Base-by-base conservation (phyloP, 2,797 vertebrate genomes). In the Picus viridis region DNA sequence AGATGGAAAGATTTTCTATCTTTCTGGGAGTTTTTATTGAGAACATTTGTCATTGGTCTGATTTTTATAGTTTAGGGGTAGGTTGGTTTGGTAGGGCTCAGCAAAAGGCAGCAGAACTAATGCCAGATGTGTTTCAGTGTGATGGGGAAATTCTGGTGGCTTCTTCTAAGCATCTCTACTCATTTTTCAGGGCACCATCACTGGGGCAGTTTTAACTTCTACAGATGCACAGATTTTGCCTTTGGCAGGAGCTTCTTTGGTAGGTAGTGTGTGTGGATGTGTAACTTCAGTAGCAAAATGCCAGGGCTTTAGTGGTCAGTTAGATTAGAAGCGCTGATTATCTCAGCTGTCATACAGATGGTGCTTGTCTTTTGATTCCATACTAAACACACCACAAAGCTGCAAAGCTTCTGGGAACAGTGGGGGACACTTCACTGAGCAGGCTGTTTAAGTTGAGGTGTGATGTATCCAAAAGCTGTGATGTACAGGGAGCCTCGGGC, bases 91-190 rank as follows among this genome's bases (percentile, higher is more conserved):
- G 41, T 53, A 59, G 29, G 76, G 62, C 62, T 69, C 51, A 68
- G 67, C 32, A 65, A 57, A 72, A 70, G 58, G 51, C 27, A 72
- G 62, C 32, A 45, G 69, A 78, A 14, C 19, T 34, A 7, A 8
- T 14, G 29, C 14, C 41, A 34, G 7, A 0, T 0, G 0, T 17
- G 36, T 34, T 54, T 26, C 26, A 2, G 9, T 12, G 56, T 1
- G 0, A 3, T 30, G 43, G 12, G 61, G 58, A 16, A 32, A 54
- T 71, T 41, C 29, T 23, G 16, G 13, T 29, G 26, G 36, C 18
- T 58, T 36, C 20, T 76, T 41, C 54, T 0, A 2, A 71, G 63
- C 67, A 27, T 51, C 41, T 24, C 23, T 13, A 18, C 34, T 45
- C 24, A 3, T 0, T 0, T 53, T 53, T 57, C 14, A 30, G 19